Evolutionary conservation across 2,888 invertebrate species (phyloP).

Genomic region (Neoitamus cyanurus): DNA sequence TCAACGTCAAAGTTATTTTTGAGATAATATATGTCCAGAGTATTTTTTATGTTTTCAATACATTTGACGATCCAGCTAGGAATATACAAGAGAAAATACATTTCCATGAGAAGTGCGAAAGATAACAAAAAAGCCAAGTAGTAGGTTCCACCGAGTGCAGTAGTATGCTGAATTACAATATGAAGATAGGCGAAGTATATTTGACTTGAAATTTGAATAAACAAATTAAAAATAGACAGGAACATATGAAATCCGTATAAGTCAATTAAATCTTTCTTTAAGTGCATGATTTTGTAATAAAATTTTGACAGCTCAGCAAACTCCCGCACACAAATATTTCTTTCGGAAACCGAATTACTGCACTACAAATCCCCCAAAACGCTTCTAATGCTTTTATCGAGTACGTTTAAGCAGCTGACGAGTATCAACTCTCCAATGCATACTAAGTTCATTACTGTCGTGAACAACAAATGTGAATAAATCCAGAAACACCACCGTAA

Average conservation of each 20-base stretch:
- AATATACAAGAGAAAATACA: neutral
- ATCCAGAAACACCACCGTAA: slow-evolving; percentile 10
- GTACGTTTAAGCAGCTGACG: neutral
- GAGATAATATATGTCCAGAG: neutral
- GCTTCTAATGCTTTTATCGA: neutral
- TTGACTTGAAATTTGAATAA: slow-evolving; percentile 22
- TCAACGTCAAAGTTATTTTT: neutral
- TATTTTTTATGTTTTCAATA: neutral
- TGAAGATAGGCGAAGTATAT: neutral
- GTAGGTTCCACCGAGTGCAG: neutral
- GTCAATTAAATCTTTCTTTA: neutral
- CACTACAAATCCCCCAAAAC: neutral
- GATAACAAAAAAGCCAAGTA: neutral
- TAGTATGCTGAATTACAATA: neutral
- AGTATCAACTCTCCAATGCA: neutral
- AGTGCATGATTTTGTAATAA: neutral
- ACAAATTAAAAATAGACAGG: slow-evolving; percentile 1
- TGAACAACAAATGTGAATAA: neutral
- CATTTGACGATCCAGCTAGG: neutral
- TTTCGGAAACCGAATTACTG: neutral
- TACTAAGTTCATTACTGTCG: neutral
- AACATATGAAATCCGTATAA: neutral
- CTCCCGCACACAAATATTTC: neutral
- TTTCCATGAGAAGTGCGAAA: neutral
- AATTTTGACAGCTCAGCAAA: neutral